Conservation (phyloP, 1,140 invertebrate species). For the Listronotus bonariensis region DNA sequence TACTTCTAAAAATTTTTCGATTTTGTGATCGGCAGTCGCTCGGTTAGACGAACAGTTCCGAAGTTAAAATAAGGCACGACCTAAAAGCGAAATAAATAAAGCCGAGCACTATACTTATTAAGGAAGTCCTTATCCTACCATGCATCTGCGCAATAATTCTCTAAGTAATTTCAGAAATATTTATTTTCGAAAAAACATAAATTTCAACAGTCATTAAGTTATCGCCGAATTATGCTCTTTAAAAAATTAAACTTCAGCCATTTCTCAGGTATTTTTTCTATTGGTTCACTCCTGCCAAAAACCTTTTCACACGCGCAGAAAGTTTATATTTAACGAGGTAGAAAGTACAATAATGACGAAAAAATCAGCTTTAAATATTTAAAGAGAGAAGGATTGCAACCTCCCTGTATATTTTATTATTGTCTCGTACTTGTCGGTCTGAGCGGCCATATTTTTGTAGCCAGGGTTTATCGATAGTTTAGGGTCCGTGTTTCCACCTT, state of each 20-base stretch:
- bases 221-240: not conserved
- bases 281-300: not conserved
- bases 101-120: no score
- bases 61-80: no score
- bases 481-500: not conserved
- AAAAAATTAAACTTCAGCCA: not conserved
- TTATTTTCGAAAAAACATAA: no score
- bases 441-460: slow-evolving; percentile 13
- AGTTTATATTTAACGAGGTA: slow-evolving; percentile 10
- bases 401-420: slow-evolving; percentile 5
- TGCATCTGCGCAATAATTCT: no score
- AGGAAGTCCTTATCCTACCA: no score
- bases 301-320: slow-evolving; percentile 7
- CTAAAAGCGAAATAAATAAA: no score
- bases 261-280: not conserved
- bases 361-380: not conserved
- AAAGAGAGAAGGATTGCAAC: not conserved
- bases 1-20: no score
- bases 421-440: not conserved
- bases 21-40: no score
- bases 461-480: not conserved
- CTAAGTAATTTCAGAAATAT: no score
- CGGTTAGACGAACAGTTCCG: no score
- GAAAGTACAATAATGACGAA: slow-evolving; percentile 10
- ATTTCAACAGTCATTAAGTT: no score